Conservation (phyloP, 2,888 invertebrate species). For the Drosophila formosana region DNA sequence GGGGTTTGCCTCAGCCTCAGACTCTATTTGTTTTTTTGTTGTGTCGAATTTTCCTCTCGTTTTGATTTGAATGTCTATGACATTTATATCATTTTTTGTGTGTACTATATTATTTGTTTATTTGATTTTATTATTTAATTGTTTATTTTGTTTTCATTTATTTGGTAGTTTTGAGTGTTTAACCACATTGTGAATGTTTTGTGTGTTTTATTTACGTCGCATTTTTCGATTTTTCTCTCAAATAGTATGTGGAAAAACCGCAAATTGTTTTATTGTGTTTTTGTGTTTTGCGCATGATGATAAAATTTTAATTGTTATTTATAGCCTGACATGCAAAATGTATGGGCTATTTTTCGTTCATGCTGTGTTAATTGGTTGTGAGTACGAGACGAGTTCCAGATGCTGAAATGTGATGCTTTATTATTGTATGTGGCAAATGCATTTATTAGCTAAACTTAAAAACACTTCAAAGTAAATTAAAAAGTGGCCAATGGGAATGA, state of each 20-base stretch:
- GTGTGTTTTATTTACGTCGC: slow-evolving; percentile 30
- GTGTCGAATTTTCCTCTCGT: slow-evolving; percentile 15
- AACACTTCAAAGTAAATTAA: background rate
- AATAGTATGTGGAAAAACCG: slow-evolving; percentile 51
- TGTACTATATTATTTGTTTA: slow-evolving; percentile 9
- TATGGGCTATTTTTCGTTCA: slow-evolving; percentile 25
- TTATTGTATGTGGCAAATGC: background rate
- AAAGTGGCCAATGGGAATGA: background rate
- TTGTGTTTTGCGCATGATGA: slow-evolving; percentile 42
- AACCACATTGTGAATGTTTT: slow-evolving; percentile 58
- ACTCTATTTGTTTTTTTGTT: slow-evolving; percentile 25
- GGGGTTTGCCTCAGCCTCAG: slow-evolving; percentile 27
- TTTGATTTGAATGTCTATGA: slow-evolving; percentile 44
- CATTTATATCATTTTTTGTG: slow-evolving; percentile 16
- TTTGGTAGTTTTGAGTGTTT: slow-evolving; percentile 35
- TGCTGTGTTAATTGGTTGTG: slow-evolving; percentile 45
- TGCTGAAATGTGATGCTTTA: background rate
- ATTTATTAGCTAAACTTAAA: background rate
- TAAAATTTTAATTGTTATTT: slow-evolving; percentile 70
- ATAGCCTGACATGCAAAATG: slow-evolving; percentile 49
- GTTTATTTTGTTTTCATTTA: slow-evolving; percentile 35
- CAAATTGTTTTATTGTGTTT: slow-evolving; percentile 70
- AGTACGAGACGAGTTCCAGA: slow-evolving; percentile 11
- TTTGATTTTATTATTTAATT: slow-evolving; percentile 42
- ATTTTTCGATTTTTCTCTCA: slow-evolving; percentile 24